Conservation (phyloP, 2,113 vertebrate species). For the Grallaria varia region DNA sequence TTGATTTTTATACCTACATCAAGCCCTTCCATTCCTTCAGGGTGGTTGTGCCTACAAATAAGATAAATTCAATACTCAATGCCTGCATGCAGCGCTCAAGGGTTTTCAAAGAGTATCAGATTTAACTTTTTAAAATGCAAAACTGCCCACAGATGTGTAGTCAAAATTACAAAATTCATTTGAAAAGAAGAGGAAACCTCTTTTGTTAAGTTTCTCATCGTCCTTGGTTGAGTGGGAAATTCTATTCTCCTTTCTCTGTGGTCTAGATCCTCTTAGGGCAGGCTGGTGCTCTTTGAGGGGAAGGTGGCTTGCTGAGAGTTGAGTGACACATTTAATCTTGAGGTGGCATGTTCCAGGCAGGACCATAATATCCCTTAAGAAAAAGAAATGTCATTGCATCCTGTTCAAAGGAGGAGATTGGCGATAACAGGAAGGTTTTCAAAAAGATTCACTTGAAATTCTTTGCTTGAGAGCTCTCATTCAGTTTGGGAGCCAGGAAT, state of each 20-base stretch:
- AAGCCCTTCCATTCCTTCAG: not conserved
- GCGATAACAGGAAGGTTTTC: not conserved
- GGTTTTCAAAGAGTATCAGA: not conserved
- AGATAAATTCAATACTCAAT: not conserved
- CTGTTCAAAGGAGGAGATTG: conserved; percentile 4
- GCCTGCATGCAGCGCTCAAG: not conserved
- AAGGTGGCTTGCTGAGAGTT: not conserved
- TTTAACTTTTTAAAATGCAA: not conserved
- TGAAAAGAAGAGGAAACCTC: not conserved
- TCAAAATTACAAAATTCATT: not conserved
- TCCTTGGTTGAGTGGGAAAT: not conserved
- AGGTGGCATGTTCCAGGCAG: not conserved
- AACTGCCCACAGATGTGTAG: not conserved
- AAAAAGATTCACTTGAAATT: conserved; percentile 18
- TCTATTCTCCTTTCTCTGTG: not conserved
- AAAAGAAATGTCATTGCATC: conserved; percentile 6
- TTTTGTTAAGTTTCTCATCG: not conserved
- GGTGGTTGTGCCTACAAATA: not conserved
- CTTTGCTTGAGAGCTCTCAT: conserved; percentile 39
- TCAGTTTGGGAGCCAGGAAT: conserved; percentile 25
- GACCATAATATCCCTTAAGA: not conserved
- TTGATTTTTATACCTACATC: not conserved
- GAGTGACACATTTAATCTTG: conserved; percentile 7
- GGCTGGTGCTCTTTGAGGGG: not conserved
- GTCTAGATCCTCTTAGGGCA: not conserved